Percentiles rank a stretch among this genome's conserved stretches.
phyloP scores from a whole-genome alignment of 2,113 vertebrate species.

The Oplegnathus fasciatus region DNA sequence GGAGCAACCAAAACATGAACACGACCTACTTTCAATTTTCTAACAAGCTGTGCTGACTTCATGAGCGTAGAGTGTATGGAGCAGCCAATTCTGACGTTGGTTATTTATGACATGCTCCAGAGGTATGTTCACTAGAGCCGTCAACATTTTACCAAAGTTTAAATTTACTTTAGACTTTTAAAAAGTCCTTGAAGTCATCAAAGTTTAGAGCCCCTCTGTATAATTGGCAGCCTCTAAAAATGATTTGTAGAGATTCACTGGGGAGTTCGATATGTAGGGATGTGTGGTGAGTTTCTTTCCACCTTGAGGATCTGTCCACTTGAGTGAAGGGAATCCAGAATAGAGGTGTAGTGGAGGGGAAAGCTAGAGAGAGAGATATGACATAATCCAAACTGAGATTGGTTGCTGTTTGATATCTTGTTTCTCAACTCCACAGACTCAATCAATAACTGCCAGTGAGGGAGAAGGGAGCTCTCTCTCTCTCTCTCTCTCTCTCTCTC shows the following conservation, averaged over 20 bases:
- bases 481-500: not conserved
- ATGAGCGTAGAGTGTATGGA: not conserved
- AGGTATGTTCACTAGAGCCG: not conserved
- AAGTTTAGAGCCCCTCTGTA: conserved; percentile 44
- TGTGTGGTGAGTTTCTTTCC: conserved; percentile 55
- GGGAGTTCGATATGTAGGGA: conserved; percentile 49
- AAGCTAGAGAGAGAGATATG: conserved; percentile 62
- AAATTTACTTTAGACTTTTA: conserved; percentile 48
- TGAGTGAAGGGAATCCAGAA: conserved; percentile 63
- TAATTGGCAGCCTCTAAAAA: conserved; percentile 56
- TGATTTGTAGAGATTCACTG: conserved; percentile 48
- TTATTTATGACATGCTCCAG: conserved; percentile 4
- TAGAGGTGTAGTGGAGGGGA: conserved; percentile 49
- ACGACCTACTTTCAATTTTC: not conserved
- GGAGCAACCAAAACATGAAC: not conserved
- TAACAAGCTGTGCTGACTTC: not conserved
- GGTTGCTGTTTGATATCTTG: conserved; percentile 73
- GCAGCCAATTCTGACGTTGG: not conserved
- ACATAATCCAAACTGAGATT: conserved; percentile 73
- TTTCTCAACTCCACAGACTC: conserved; percentile 64
- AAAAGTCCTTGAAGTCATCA: conserved; percentile 62
- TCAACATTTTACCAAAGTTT: conserved; percentile 36
- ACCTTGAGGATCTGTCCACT: conserved; percentile 64
- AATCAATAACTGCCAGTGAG: conserved; percentile 74
- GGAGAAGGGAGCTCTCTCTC: conserved; percentile 10